phyloP scores from a whole-genome alignment of 2,888 invertebrate species.

The Nipponacmea schrenckii region DNA sequence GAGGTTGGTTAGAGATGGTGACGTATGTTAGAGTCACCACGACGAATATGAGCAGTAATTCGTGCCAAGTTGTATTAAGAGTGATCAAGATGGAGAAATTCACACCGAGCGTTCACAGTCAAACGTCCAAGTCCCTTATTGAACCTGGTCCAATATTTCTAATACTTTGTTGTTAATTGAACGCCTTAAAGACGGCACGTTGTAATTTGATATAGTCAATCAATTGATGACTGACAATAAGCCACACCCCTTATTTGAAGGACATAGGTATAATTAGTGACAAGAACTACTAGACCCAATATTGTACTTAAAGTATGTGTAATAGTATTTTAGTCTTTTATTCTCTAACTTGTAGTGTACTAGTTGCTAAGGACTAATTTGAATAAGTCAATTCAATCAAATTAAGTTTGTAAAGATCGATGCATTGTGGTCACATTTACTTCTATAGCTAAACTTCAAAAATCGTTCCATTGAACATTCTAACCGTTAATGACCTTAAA shows the following conservation, averaged over 20 bases:
- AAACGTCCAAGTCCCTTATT: not conserved
- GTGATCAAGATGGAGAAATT: not conserved
- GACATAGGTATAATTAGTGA: not conserved
- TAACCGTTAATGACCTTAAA: too few relatives aligned
- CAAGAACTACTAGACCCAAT: not conserved
- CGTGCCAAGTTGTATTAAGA: not conserved
- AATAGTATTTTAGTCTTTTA: too few relatives aligned
- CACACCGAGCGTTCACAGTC: not conserved
- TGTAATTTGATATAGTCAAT: not conserved
- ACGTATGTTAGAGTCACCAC: not conserved
- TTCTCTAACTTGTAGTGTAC: too few relatives aligned
- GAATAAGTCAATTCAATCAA: too few relatives aligned
- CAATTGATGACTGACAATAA: not conserved
- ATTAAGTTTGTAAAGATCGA: too few relatives aligned
- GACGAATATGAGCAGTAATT: not conserved
- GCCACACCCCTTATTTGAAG: not conserved
- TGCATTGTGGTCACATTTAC: too few relatives aligned
- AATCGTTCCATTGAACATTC: too few relatives aligned
- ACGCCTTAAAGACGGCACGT: not conserved
- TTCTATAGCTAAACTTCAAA: too few relatives aligned
- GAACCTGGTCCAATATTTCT: not conserved
- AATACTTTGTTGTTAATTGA: conserved; percentile 4
- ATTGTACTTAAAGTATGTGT: too few relatives aligned
- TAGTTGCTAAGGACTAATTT: too few relatives aligned
- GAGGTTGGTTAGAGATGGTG: not conserved